A percentile compares a stretch with the other conserved stretches of the same genome.
These are phyloP conservation scores for Dipodomys ordii DNA, from an alignment of 2,113 vertebrate species.

Conservation along the genomic window DNA sequence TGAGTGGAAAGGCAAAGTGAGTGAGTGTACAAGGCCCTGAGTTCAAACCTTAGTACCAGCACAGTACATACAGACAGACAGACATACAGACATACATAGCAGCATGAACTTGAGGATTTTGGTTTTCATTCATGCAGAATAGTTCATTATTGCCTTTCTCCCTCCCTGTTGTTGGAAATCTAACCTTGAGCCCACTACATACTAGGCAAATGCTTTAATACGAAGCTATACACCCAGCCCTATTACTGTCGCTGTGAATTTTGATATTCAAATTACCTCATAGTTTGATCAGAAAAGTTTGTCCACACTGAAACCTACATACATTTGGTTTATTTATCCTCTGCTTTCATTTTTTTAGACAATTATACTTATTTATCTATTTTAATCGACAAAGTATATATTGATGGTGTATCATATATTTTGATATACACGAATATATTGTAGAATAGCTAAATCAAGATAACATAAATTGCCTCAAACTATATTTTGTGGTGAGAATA, in stretches of 20 bases:
- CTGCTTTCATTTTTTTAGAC: background rate
- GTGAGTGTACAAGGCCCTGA: background rate
- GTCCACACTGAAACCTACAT: too few species aligned
- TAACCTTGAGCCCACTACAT: background rate
- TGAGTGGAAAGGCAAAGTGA: too few species aligned
- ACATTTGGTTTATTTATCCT: background rate
- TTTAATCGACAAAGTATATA: background rate
- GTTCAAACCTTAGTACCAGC: background rate
- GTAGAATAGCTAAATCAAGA: background rate
- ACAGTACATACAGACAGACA: background rate
- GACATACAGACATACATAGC: background rate
- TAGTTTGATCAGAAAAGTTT: background rate
- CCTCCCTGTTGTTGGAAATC: background rate
- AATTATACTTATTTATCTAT: background rate
- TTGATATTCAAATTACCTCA: background rate
- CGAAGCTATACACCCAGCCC: background rate
- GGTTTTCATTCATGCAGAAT: background rate
- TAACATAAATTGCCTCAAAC: background rate
- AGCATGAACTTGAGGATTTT: background rate
- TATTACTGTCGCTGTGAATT: background rate
- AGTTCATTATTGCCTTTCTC: background rate
- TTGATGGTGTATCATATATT: background rate
- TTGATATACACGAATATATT: background rate
- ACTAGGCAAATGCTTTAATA: background rate
- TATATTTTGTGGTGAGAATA: background rate